Conservation (phyloP, 2,797 vertebrate genomes). For the Rhinophrynus dorsalis region DNA sequence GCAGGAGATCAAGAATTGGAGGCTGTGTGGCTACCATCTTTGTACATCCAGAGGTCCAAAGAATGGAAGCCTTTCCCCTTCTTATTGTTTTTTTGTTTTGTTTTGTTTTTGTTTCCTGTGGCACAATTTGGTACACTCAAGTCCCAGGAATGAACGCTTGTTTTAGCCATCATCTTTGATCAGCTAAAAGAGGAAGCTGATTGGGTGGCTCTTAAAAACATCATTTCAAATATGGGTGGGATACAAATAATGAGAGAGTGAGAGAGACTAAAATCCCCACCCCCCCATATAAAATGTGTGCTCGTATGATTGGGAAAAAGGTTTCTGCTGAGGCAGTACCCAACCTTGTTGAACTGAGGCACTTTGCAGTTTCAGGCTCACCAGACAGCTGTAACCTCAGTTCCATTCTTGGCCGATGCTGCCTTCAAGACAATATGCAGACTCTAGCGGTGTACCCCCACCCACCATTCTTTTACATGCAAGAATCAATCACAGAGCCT, state of each 20-base stretch:
- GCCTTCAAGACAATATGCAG: conserved; percentile 15
- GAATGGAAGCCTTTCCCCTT: conserved; percentile 8
- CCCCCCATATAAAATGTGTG: conserved; percentile 21
- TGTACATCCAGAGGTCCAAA: neutral
- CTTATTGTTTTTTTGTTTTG: neutral
- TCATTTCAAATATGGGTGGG: conserved; percentile 27
- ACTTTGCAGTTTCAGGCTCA: conserved; percentile 20
- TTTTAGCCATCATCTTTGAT: neutral
- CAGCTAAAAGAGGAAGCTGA: neutral
- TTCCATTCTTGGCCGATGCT: conserved; percentile 19
- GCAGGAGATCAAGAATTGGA: neutral
- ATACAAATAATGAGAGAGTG: conserved; percentile 6
- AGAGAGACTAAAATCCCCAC: conserved; percentile 5
- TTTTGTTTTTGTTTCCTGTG: conserved; percentile 13
- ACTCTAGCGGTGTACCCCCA: neutral
- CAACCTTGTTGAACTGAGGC: conserved; percentile 21
- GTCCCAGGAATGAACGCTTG: conserved; percentile 7
- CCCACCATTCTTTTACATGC: neutral
- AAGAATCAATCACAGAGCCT: neutral
- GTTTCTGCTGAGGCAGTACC: conserved; percentile 5
- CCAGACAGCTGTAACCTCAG: neutral
- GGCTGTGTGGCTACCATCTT: conserved; percentile 3
- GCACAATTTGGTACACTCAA: conserved; percentile 25
- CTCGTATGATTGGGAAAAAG: neutral
- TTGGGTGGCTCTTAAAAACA: conserved; percentile 8